phyloP scores from a whole-genome alignment of 23 tunicate species.

The Diplosoma virens region DNA sequence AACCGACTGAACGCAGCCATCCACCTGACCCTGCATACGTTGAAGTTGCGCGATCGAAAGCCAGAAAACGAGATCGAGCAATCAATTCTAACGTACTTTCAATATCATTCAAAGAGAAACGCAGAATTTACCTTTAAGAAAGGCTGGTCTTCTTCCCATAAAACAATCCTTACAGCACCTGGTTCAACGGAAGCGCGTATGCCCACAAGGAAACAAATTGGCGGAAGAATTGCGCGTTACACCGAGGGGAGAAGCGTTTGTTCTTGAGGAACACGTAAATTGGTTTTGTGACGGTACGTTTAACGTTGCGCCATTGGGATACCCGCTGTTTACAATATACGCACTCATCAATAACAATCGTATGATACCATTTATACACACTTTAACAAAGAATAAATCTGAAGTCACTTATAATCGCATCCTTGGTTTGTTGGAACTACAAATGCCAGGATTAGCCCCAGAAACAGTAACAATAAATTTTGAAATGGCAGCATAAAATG shows the following conservation, averaged over 20 bases:
- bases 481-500: constrained; percentile 24
- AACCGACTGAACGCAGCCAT: too few relatives aligned
- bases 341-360: constrained; percentile 21
- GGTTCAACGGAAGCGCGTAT: too few relatives aligned
- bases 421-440: constrained; percentile 15
- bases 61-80: too few relatives aligned
- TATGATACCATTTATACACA: constrained; percentile 8
- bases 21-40: too few relatives aligned
- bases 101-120: too few relatives aligned
- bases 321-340: constrained; percentile 21
- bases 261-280: background rate
- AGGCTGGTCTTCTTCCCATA: too few relatives aligned
- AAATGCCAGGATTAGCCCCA: constrained; percentile 21
- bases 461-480: constrained; percentile 22
- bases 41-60: too few relatives aligned
- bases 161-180: too few relatives aligned
- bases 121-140: too few relatives aligned
- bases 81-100: too few relatives aligned
- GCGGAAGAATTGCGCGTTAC: too few relatives aligned
- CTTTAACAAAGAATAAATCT: constrained; percentile 16
- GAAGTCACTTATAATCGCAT: constrained; percentile 15
- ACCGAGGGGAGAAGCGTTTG: constrained; percentile 14
- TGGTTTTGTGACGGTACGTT: constrained; percentile 29
- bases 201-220: too few relatives aligned
- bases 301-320: constrained; percentile 23